Conservation (phyloP, 2,113 vertebrate genomes). For the Microtus pennsylvanicus region DNA sequence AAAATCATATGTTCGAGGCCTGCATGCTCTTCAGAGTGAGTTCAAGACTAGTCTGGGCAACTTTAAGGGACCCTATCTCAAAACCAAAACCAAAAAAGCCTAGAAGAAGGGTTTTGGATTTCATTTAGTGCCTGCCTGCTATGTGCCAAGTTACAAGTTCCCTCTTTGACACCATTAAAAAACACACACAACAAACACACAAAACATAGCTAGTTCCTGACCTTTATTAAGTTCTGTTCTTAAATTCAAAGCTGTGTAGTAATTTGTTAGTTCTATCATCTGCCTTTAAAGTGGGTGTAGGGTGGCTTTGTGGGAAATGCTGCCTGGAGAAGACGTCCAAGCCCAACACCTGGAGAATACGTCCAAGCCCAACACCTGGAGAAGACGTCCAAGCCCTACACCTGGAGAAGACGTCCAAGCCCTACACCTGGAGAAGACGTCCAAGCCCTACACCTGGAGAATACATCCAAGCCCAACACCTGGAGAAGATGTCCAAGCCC, state of each 20-base stretch:
- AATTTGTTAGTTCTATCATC: background rate
- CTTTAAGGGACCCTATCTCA: background rate
- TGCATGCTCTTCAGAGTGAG: background rate
- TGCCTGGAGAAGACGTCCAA: rapidly evolving
- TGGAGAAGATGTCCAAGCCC: too few species aligned
- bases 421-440: rapidly evolving
- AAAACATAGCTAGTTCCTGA: background rate
- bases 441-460: too few species aligned
- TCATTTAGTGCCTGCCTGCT: background rate
- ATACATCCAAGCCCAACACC: too few species aligned
- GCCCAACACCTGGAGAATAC: rapidly evolving
- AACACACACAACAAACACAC: too few species aligned
- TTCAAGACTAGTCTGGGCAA: background rate
- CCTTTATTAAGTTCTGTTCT: background rate
- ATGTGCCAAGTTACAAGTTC: background rate
- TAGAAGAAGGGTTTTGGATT: background rate
- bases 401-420: rapidly evolving
- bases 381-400: background rate
- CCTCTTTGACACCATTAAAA: background rate
- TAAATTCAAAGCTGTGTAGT: background rate
- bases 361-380: rapidly evolving
- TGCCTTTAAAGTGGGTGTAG: background rate
- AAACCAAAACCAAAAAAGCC: background rate
- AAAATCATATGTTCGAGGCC: background rate
- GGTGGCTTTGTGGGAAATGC: rapidly evolving